A percentile compares a stretch with the other conserved stretches of the same genome.
These are phyloP conservation scores for Trachops cirrhosus DNA, from an alignment of 2,797 vertebrate genomes.

Conservation along the genomic window DNA sequence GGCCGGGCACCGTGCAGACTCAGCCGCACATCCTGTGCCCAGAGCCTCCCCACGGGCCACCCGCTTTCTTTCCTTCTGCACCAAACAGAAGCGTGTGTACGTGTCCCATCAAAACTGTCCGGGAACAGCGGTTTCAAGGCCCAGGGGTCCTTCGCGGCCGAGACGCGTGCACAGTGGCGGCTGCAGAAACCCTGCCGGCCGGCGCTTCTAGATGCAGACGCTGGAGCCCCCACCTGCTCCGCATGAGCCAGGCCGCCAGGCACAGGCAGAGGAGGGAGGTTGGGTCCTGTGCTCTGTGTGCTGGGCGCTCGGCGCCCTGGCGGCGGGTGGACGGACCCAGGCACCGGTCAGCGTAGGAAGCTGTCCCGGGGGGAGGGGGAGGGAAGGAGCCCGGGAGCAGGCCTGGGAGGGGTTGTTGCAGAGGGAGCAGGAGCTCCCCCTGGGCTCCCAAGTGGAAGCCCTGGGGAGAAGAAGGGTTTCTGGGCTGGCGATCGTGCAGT, in stretches of 20 bases:
- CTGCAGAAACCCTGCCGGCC: not conserved
- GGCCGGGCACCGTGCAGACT: not conserved
- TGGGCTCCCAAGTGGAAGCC: too few species aligned
- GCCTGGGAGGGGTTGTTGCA: not conserved
- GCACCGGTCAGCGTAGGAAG: not conserved
- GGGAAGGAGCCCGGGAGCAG: not conserved
- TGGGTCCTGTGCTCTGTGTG: not conserved
- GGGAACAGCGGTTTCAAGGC: not conserved
- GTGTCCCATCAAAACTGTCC: not conserved
- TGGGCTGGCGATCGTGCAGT: not conserved
- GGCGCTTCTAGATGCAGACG: slow-evolving; percentile 36
- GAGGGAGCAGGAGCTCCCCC: not conserved
- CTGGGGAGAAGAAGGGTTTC: not conserved
- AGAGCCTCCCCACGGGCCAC: not conserved
- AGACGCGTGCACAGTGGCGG: slow-evolving; percentile 10
- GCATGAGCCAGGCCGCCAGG: not conserved
- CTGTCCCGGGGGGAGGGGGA: not conserved
- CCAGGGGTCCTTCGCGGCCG: rapidly evolving
- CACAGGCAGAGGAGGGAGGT: not conserved
- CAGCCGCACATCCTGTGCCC: rapidly evolving
- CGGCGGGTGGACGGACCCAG: not conserved
- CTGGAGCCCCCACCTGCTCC: not conserved
- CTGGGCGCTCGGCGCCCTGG: not conserved
- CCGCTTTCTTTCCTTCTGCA: not conserved
- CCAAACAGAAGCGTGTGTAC: not conserved